These are phyloP conservation scores for Threskiornis aethiopicus DNA, from an alignment of 2,797 vertebrate genomes.

Conservation along the genomic window DNA sequence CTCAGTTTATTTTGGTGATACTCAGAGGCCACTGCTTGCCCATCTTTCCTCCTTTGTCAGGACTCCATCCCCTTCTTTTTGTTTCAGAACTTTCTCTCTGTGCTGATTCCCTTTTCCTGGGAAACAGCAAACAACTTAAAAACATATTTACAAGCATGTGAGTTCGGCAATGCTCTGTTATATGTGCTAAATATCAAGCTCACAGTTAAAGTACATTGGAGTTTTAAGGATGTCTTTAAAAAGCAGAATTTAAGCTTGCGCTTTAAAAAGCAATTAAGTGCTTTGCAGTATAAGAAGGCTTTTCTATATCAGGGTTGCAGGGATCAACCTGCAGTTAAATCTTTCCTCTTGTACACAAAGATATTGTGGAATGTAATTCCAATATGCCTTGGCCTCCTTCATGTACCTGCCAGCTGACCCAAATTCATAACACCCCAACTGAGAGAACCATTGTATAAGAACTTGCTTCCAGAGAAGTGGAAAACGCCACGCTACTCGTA, in stretches of 20 bases:
- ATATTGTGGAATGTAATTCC: background rate
- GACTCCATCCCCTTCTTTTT: background rate
- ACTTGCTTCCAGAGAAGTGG: background rate
- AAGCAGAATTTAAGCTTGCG: background rate
- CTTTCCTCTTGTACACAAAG: background rate
- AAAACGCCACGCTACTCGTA: background rate
- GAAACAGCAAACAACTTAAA: background rate
- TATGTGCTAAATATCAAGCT: background rate
- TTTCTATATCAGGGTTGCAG: background rate
- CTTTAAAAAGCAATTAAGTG: background rate
- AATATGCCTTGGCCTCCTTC: background rate
- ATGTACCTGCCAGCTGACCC: background rate
- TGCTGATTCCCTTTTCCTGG: background rate
- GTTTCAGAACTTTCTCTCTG: background rate
- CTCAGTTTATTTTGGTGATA: background rate
- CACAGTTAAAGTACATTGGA: background rate
- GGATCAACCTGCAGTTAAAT: background rate
- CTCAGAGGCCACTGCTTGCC: background rate
- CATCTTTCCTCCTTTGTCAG: background rate
- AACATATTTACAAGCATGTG: background rate
- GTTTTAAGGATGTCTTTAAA: background rate
- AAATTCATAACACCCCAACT: background rate
- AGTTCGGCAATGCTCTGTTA: background rate
- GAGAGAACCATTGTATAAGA: background rate
- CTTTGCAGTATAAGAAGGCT: background rate